Conservation (phyloP, 1,140 invertebrate species). For the Sogatella furcifera region DNA sequence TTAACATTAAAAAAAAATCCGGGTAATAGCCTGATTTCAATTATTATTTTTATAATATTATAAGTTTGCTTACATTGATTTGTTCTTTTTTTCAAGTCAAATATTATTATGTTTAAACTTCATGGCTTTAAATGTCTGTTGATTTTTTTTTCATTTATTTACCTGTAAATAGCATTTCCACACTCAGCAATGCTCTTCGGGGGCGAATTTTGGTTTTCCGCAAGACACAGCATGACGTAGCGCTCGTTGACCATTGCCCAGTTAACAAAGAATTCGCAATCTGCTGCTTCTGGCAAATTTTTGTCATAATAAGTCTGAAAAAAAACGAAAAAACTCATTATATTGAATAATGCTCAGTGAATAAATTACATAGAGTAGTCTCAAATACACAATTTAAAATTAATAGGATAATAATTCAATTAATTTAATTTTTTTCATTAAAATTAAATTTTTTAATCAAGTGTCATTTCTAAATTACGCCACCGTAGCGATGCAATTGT, state of each 20-base stretch:
- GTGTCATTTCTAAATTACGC: too few relatives aligned
- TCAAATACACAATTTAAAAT: too few relatives aligned
- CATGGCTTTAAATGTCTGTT: too few relatives aligned
- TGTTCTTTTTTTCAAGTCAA: neutral
- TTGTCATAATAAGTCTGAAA: neutral
- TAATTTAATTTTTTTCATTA: too few relatives aligned
- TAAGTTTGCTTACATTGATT: neutral
- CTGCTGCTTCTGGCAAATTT: neutral
- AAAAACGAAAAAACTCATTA: conserved; percentile 1
- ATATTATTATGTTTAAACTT: too few relatives aligned
- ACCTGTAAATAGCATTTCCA: conserved; percentile 11
- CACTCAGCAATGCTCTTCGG: conserved; percentile 4
- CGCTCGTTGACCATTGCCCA: conserved; percentile 6
- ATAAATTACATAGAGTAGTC: too few relatives aligned
- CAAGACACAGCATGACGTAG: neutral
- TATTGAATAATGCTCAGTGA: neutral
- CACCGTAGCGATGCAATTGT: too few relatives aligned
- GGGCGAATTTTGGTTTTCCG: neutral
- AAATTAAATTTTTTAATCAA: too few relatives aligned
- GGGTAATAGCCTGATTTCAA: too few relatives aligned
- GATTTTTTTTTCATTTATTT: neutral
- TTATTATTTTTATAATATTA: too few relatives aligned
- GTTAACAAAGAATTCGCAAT: conserved; percentile 11
- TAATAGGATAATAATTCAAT: too few relatives aligned
- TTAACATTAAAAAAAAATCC: too few relatives aligned